Base-by-base conservation (phyloP, 1,140 invertebrate genomes). In the Bombus consobrinus region DNA sequence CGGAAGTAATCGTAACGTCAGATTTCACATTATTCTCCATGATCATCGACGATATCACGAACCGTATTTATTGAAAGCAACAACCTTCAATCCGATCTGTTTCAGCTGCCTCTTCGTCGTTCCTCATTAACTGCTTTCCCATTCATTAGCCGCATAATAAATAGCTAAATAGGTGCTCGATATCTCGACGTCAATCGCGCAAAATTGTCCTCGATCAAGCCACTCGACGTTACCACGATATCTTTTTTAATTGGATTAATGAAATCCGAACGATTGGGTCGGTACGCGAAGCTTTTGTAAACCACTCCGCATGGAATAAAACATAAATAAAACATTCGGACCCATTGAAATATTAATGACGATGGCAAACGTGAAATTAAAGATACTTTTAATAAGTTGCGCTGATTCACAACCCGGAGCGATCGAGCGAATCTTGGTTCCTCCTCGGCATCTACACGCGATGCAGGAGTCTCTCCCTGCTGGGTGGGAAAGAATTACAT, bases 401-500 rank as follows among this genome's bases (percentile, higher is more conserved):
- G 18, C 34, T n/a, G 37, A 37, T 37, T 37, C 34, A 32, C 13
- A 6, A 66, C 4, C n/a, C 25, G 8, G 1, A 8, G 34, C 47
- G 47, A 53, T 53, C 47, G 15, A 53, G 47, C 59, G 28, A 62
- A 32, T 66, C 64, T 9, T 15, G 1, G 10, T 22, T 1, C 22
- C 10, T 3, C 12, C 22, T 3, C 25, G 69, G 9, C 37, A 28
- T 69, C 18, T 34, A 22, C 80, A 28, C 39, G 73, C 73, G 80
- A 81, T 77, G 79, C 69, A 77, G 81, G 75, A 85, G 88, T 78
- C 75, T 69, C 77, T 8, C 22, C 41, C 62, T n/a, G n/a, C 34
- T 22, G 76, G 75, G 53, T 41, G 80, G 80, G 39, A 74, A 82
- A 86, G 80, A 82, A 86, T 82, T 74, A 59, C 80, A 28, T 86